Conservation (phyloP, 2,797 vertebrate genomes). For the Channa striata region DNA sequence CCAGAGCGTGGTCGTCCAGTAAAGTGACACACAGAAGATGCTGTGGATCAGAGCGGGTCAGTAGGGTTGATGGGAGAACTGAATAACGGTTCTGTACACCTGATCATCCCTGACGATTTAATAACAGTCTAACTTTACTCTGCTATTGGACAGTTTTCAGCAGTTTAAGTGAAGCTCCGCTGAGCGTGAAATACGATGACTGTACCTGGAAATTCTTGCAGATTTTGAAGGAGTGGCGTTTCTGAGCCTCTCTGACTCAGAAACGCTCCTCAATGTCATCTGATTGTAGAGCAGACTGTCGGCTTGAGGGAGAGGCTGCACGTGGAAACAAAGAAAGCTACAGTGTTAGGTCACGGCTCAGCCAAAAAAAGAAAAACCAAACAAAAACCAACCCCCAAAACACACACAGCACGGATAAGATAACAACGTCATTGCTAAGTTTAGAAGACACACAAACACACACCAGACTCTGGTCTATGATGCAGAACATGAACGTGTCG, state of each 20-base stretch:
- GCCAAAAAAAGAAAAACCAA: neutral
- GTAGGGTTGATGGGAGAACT: too few species aligned
- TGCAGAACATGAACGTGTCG: conserved; percentile 92
- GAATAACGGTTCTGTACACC: too few species aligned
- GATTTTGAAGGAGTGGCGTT: conserved; percentile 92
- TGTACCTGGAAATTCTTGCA: conserved; percentile 93
- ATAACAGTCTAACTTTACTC: too few species aligned
- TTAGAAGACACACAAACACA: conserved; percentile 29
- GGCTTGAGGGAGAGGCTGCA: conserved; percentile 89
- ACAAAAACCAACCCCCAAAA: neutral
- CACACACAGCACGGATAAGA: too few species aligned
- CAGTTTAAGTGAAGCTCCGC: neutral
- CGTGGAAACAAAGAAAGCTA: neutral
- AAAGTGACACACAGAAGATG: conserved; percentile 88
- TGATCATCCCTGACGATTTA: too few species aligned
- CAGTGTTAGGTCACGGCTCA: neutral
- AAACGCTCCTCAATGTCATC: conserved; percentile 83
- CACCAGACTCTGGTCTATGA: conserved; percentile 94
- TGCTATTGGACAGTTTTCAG: too few species aligned
- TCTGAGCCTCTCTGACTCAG: conserved; percentile 76
- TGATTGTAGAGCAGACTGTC: conserved; percentile 86
- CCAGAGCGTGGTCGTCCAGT: conserved; percentile 90
- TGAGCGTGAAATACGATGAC: neutral
- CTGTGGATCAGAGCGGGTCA: conserved; percentile 68
- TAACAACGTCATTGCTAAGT: neutral